phyloP scores from a whole-genome alignment of 2,797 vertebrate species.

The Todus mexicanus region DNA sequence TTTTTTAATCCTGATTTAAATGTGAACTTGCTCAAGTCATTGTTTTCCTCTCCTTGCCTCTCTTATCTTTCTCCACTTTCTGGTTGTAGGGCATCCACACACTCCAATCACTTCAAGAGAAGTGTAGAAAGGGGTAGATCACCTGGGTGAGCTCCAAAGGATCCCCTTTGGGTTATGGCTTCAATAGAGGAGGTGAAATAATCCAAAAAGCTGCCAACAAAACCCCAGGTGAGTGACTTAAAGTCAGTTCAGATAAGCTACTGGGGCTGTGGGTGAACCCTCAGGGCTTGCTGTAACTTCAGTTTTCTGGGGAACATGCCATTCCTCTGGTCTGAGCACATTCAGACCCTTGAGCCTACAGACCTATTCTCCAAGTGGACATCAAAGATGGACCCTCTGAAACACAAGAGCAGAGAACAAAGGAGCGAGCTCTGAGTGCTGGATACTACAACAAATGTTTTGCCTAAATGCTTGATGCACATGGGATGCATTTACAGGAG shows the following conservation, averaged over 20 bases:
- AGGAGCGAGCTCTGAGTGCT: background rate
- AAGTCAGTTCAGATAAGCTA: background rate
- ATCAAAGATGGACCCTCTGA: background rate
- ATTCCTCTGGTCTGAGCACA: background rate
- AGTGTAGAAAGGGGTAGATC: background rate
- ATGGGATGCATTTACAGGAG: background rate
- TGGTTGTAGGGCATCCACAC: background rate
- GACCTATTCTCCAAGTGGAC: background rate
- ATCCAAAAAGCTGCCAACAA: background rate
- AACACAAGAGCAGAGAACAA: background rate
- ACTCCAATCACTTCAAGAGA: background rate
- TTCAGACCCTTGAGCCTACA: background rate
- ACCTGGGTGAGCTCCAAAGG: background rate
- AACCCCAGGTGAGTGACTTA: background rate
- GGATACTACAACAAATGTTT: background rate
- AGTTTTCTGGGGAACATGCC: accelerated
- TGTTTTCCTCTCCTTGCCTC: background rate
- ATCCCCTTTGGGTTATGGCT: background rate
- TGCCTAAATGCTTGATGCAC: no score
- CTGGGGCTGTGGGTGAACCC: background rate
- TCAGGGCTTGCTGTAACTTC: background rate
- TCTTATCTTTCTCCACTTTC: background rate
- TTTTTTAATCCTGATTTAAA: background rate
- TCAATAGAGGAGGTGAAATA: background rate
- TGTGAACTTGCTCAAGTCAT: background rate